Conservation (phyloP, 2,797 vertebrate genomes). For the Tympanoctomys barrerae region DNA sequence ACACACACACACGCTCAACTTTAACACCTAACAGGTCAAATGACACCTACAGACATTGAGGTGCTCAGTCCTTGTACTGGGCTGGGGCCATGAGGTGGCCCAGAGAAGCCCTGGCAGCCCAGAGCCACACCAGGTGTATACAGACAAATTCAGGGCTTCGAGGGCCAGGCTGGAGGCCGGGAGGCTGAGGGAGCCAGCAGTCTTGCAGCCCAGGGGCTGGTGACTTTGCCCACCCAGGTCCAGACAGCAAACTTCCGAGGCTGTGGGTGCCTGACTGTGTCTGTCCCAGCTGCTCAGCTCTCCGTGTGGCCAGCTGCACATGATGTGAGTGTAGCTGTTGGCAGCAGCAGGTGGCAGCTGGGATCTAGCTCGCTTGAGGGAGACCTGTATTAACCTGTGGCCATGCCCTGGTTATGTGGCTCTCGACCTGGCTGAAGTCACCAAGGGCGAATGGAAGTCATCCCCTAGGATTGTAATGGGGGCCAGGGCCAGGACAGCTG, state of each 20-base stretch:
- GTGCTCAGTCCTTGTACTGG: not conserved
- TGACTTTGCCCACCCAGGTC: not conserved
- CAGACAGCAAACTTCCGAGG: not conserved
- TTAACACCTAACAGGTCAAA: not conserved
- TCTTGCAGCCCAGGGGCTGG: not conserved
- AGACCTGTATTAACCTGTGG: rapidly evolving
- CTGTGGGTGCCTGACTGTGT: not conserved
- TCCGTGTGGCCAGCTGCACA: not conserved
- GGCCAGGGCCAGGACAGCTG: not conserved
- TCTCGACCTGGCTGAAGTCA: not conserved
- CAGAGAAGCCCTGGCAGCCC: no score
- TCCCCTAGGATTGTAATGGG: rapidly evolving
- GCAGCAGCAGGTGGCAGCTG: not conserved
- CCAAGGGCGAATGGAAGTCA: no score
- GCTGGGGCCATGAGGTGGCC: not conserved
- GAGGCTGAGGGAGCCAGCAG: not conserved
- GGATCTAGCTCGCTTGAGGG: not conserved
- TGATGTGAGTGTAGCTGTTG: rapidly evolving
- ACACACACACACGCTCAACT: not conserved
- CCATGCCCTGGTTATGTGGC: not conserved
- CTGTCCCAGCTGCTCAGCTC: not conserved
- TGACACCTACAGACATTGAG: no score
- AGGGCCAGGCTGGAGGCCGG: rapidly evolving
- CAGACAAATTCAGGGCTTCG: not conserved
- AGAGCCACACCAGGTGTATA: not conserved